Evolutionary conservation across 2,888 invertebrate species (phyloP).

Genomic region (Eupithecia pulchellata): DNA sequence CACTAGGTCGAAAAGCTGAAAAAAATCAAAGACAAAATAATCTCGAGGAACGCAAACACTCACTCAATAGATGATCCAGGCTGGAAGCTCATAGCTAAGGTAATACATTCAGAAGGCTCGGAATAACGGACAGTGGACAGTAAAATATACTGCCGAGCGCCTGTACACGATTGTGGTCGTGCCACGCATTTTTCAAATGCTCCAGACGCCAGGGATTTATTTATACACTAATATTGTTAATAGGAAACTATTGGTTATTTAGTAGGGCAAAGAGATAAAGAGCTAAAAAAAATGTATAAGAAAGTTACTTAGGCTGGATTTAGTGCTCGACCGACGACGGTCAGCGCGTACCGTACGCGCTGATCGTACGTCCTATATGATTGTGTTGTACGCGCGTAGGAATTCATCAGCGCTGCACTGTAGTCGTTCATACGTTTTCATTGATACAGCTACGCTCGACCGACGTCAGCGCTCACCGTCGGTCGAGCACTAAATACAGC

Average conservation of each 20-base stretch:
- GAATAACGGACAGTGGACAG: slow-evolving; percentile 46
- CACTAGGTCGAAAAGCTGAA: neutral
- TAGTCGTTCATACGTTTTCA: too few species aligned
- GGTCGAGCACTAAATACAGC: too few species aligned
- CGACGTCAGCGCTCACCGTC: too few species aligned
- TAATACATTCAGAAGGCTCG: slow-evolving; percentile 27
- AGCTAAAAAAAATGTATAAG: neutral
- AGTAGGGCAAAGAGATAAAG: neutral
- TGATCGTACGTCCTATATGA: too few species aligned
- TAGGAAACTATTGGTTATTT: neutral
- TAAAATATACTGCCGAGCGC: slow-evolving; percentile 50
- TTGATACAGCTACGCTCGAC: too few species aligned
- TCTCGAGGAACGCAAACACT: neutral
- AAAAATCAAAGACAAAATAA: neutral
- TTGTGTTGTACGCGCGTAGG: too few species aligned
- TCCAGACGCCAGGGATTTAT: neutral
- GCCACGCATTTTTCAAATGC: slow-evolving; percentile 49
- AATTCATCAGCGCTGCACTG: too few species aligned
- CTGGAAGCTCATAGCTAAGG: slow-evolving; percentile 24
- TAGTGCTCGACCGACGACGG: too few species aligned
- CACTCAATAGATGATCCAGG: slow-evolving; percentile 1
- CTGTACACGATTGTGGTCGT: slow-evolving; percentile 45
- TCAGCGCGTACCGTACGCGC: too few species aligned
- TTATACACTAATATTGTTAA: neutral
- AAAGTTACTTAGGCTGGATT: neutral